Base-by-base conservation (phyloP, 2,888 invertebrate genomes). In the Empis stercorea region DNA sequence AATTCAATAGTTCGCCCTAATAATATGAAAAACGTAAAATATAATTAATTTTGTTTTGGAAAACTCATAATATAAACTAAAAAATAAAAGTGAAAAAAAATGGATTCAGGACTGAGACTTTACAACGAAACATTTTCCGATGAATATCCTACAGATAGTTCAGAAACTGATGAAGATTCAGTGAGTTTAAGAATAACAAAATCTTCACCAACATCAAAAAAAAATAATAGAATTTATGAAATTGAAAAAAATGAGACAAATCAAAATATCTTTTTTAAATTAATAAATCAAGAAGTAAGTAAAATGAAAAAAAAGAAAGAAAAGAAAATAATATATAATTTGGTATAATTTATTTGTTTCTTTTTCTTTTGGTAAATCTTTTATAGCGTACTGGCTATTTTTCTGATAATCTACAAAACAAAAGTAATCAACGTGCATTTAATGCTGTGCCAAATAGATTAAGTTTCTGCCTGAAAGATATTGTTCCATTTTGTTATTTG, bases 271-370 rank as follows among this genome's bases (percentile, higher is more conserved):
- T 49, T 69, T 64, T 41, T 49, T 68, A 79, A 78, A 68, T 67
- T 79, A 59, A 73, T 75, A 59, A 75, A 75, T 61, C 71, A 79
- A 62, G 78, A 79, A 74, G 79, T 78, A 65, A 71, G 71, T 65
- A 43, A 46, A 13, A 4, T 38, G n/a, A n/a, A n/a, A n/a, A n/a
- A n/a, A n/a, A n/a, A n/a, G n/a, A n/a, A n/a, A n/a, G n/a, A n/a
- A n/a, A n/a, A n/a, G n/a, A n/a, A n/a, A n/a, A n/a, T n/a, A n/a
- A n/a, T n/a, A n/a, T n/a, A n/a, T n/a, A 16, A 48, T 34, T 17
- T 13, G 7, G 10, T 30, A 30, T 32, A 39, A 39, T 30, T 14
- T 16, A 16, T 38, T 23, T 16, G 14, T 16, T 16, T 30, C 14
- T 14, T 42, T 30, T 37, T 9, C 15, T 41, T 15, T 30, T 40